Evolutionary conservation across 2,888 invertebrate species (phyloP).

Genomic region (Oscheius sp.): DNA sequence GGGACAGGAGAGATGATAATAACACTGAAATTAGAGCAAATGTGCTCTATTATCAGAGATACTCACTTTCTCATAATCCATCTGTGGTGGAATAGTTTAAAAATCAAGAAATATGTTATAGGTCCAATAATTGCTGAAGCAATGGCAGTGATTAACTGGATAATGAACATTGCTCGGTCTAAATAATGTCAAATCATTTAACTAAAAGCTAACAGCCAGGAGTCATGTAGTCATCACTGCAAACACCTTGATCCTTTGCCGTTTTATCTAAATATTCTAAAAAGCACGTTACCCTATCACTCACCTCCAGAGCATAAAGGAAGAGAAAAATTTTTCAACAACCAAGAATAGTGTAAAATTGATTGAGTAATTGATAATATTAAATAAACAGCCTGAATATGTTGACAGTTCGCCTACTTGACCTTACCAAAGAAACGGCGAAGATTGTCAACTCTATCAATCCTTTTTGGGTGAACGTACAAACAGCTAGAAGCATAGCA

Average conservation of each 20-base stretch:
- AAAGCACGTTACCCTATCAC: no score
- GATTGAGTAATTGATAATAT: background rate
- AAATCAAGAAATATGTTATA: background rate
- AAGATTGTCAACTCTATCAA: background rate
- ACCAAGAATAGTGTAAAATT: background rate
- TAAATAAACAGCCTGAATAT: background rate
- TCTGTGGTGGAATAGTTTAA: background rate
- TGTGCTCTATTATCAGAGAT: background rate
- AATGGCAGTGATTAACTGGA: background rate
- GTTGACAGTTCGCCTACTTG: no score
- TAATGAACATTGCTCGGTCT: background rate
- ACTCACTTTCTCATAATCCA: background rate
- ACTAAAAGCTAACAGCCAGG: no score
- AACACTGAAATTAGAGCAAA: background rate
- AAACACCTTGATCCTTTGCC: no score
- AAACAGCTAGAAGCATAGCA: background rate
- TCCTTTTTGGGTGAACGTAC: background rate
- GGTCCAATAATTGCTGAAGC: background rate
- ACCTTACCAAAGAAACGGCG: background rate
- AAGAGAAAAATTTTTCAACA: no score
- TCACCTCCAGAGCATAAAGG: no score
- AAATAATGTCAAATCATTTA: no score
- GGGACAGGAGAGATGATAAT: background rate
- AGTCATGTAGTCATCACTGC: no score
- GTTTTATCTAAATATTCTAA: no score